phyloP scores from a whole-genome alignment of 1,140 invertebrate species.

The Drosophila serrata region DNA sequence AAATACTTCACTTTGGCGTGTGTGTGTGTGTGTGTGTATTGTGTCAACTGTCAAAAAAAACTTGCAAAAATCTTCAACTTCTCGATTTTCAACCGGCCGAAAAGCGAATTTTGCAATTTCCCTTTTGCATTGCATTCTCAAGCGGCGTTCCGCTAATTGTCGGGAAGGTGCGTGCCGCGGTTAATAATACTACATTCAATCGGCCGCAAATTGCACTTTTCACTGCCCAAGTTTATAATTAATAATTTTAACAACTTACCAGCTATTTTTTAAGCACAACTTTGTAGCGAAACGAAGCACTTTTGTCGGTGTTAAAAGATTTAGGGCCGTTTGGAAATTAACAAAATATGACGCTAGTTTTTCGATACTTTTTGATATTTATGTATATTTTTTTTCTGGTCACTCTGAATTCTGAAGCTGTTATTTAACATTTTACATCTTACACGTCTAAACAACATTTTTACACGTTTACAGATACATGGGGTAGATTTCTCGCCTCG shows the following conservation, averaged over 20 bases:
- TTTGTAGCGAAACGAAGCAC: neutral
- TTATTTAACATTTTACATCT: too few species aligned
- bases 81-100: neutral
- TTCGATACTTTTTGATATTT: too few species aligned
- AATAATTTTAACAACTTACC: neutral
- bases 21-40: too few species aligned
- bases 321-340: too few species aligned
- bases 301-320: neutral
- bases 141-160: conserved; percentile 8
- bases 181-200: neutral
- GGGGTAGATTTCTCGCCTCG: too few species aligned
- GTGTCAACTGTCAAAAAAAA: neutral
- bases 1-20: neutral
- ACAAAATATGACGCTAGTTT: too few species aligned
- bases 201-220: neutral
- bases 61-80: neutral
- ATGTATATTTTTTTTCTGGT: too few species aligned
- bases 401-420: too few species aligned
- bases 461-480: too few species aligned
- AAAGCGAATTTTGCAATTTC: neutral
- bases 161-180: neutral
- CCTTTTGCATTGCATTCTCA: neutral
- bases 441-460: too few species aligned
- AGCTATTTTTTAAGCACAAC: neutral
- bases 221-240: neutral